phyloP scores from a whole-genome alignment of 2,797 vertebrate species.

The Pipistrellus kuhlii region DNA sequence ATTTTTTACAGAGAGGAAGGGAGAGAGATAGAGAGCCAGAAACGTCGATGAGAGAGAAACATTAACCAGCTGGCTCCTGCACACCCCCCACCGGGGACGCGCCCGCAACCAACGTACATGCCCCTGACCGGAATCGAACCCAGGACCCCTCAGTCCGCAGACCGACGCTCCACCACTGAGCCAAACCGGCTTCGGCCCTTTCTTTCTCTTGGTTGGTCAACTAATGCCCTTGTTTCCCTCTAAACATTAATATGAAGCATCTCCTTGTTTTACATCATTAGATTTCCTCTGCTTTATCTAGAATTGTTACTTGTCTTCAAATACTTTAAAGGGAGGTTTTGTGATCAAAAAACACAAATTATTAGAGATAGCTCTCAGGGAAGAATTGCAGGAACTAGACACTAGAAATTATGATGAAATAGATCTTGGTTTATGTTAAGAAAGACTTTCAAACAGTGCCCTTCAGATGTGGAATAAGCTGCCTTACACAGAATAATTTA shows the following conservation, averaged over 20 bases:
- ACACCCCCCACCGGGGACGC: no score
- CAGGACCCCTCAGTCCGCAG: no score
- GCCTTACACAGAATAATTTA: not conserved
- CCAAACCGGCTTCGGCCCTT: no score
- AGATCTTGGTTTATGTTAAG: constrained; percentile 7
- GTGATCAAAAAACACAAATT: not conserved
- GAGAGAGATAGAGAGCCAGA: no score
- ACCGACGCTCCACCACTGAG: no score
- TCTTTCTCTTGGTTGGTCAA: not conserved
- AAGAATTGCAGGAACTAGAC: constrained; percentile 19
- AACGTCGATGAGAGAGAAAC: no score
- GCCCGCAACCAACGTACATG: no score
- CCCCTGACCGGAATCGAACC: no score
- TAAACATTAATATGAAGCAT: not conserved
- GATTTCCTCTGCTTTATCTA: constrained; percentile 5
- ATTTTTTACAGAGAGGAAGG: no score
- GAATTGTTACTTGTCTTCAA: not conserved
- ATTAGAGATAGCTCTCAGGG: not conserved
- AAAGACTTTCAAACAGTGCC: not conserved
- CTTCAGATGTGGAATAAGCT: not conserved
- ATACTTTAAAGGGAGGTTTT: not conserved
- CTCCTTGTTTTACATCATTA: constrained; percentile 5
- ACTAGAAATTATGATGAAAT: constrained; percentile 1
- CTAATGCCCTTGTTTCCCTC: not conserved
- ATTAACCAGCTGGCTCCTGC: no score